Base-by-base conservation (phyloP, 2,888 invertebrate genomes). In the Drosophila lacicola region DNA sequence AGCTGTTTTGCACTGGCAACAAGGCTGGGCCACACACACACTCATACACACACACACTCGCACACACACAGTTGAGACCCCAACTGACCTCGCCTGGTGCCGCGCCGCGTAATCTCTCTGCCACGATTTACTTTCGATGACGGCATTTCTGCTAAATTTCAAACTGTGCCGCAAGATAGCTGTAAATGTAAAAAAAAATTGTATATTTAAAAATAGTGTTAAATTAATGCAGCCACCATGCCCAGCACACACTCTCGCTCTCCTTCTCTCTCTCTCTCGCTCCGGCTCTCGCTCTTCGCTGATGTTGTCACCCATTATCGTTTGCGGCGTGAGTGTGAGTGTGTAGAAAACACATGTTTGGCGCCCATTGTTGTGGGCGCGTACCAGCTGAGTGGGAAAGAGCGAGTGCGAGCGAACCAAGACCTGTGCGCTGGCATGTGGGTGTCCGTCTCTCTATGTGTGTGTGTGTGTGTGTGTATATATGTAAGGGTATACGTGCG, bases 261-360 rank as follows among this genome's bases (percentile, higher is more conserved):
- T 65, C 72, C 11, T n/a, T n/a, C 36, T 14, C 50, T 34, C 25
- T 36, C 17, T 57, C 41, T 13, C 17, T 44, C 46, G 21, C 51
- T 44, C 51, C 42, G n/a, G 4, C 71, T 66, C 50, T 57, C 73
- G 8, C 34, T 21, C 47, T 42, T 39, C 41, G 46, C 25, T 17
- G 74, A 70, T 76, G 74, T 78, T 76, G 75, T 76, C 78, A 74
- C 74, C 78, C 69, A 42, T 75, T 68, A 78, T 68, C 73, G 53
- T 53, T 74, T 63, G 36, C 29, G 37, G 37, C 66, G 66, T 53
- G 41, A 36, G 51, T 67, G 63, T 57, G 54, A 54, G 73, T 65
- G 65, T 78, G 70, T 78, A 68, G 63, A 73, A 83, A 80, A 83
- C 83, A 83, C 89, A 88, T 83, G 83, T 83, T 83, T 86, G 81